Conservation (phyloP, 1,140 invertebrate genomes). For the Bathynomus jamesi region DNA sequence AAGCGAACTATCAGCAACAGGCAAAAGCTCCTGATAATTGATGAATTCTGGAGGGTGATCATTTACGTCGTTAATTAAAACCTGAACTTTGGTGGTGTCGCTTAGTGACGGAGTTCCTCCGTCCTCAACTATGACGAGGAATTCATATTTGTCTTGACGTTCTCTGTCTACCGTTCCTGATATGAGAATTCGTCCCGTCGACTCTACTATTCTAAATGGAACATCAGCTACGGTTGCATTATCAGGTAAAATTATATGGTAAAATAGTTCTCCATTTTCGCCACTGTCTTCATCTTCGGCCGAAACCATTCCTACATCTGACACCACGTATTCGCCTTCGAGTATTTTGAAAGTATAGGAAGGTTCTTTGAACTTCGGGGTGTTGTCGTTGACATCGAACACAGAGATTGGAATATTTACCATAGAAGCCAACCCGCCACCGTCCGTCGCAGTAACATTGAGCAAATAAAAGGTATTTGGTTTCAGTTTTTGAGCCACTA, state of each 20-base stretch:
- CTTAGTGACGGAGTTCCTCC: constrained; percentile 77
- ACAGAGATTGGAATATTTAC: constrained; percentile 74
- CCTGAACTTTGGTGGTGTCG: constrained; percentile 67
- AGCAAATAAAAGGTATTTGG: constrained; percentile 8
- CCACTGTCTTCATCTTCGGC: constrained; percentile 86
- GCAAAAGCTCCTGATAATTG: constrained; percentile 1
- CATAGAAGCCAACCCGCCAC: constrained; percentile 59
- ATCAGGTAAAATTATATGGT: constrained; percentile 7
- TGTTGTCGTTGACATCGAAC: constrained; percentile 91
- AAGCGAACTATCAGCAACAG: neutral
- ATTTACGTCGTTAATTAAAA: constrained; percentile 80
- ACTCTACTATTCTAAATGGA: constrained; percentile 82
- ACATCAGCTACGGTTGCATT: neutral
- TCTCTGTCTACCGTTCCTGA: constrained; percentile 87
- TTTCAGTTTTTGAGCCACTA: neutral
- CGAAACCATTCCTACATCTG: constrained; percentile 72
- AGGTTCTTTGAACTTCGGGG: constrained; percentile 82
- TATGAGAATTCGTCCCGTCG: constrained; percentile 77
- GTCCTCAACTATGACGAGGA: constrained; percentile 86
- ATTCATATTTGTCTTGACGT: constrained; percentile 65
- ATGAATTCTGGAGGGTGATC: constrained; percentile 80
- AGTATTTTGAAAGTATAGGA: constrained; percentile 76
- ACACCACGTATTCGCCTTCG: constrained; percentile 79
- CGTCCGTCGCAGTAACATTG: constrained; percentile 42
- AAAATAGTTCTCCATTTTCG: constrained; percentile 55